Percentiles rank a stretch among this genome's conserved stretches.
These are phyloP conservation scores for Helobdella robusta DNA, from an alignment of 2,888 invertebrate species.

Conservation along the genomic window DNA sequence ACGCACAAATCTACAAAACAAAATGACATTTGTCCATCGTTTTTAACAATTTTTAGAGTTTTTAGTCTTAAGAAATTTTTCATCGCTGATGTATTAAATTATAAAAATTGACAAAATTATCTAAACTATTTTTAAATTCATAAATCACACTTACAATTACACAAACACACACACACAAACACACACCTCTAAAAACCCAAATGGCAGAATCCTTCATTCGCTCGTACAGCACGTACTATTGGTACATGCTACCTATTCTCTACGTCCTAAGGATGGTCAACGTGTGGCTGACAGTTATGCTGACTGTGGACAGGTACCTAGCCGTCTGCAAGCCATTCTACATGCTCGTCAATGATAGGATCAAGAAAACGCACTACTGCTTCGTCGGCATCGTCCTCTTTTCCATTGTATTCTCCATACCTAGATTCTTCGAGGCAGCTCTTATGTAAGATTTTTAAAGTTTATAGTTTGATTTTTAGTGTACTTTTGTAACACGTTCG, in stretches of 20 bases:
- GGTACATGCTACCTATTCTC: conserved; percentile 29
- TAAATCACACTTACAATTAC: too few species aligned
- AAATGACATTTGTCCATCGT: too few species aligned
- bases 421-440: conserved; percentile 33
- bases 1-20: too few species aligned
- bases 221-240: conserved; percentile 24
- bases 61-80: too few species aligned
- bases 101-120: too few species aligned
- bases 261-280: conserved; percentile 32
- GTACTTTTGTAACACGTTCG: too few species aligned
- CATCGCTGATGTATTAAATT: not conserved
- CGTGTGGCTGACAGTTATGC: conserved; percentile 34
- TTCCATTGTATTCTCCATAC: conserved; percentile 30
- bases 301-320: conserved; percentile 34
- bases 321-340: conserved; percentile 34
- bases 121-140: too few species aligned
- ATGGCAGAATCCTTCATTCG: conserved; percentile 11
- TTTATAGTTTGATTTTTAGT: too few species aligned
- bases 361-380: conserved; percentile 27
- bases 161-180: too few species aligned
- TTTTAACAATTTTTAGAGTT: too few species aligned
- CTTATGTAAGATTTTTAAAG: too few species aligned
- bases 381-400: conserved; percentile 26
- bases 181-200: too few species aligned
- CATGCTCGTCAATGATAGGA: conserved; percentile 32